These are phyloP conservation scores for Polypterus bichir DNA, from an alignment of 2,113 vertebrate genomes.

Conservation along the genomic window DNA sequence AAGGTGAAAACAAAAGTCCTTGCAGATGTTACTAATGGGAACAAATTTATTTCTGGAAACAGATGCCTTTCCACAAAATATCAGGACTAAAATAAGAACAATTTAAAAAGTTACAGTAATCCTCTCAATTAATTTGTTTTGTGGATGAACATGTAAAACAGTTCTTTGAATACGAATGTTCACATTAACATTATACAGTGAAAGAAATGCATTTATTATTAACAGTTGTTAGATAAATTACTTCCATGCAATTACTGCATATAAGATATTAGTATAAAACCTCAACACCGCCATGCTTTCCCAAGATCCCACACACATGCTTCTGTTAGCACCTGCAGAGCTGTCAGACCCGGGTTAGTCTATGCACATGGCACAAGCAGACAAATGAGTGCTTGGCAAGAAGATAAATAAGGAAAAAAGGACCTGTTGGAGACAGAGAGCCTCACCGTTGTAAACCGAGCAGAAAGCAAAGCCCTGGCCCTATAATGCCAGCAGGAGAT, in stretches of 20 bases:
- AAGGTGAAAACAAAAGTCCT: too few relatives aligned
- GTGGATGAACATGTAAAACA: too few relatives aligned
- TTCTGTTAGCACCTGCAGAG: slow-evolving; percentile 14
- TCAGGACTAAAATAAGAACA: too few relatives aligned
- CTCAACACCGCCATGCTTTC: background rate
- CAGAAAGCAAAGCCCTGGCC: slow-evolving; percentile 81
- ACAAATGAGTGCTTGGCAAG: slow-evolving; percentile 21
- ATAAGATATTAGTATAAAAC: too few relatives aligned
- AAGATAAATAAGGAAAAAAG: slow-evolving; percentile 28
- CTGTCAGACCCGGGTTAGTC: slow-evolving; percentile 18
- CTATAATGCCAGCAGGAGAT: slow-evolving; percentile 86
- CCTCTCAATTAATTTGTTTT: too few relatives aligned
- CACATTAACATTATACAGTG: too few relatives aligned
- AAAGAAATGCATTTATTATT: background rate
- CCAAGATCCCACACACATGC: slow-evolving; percentile 8
- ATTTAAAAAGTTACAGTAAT: too few relatives aligned
- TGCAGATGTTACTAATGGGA: too few relatives aligned
- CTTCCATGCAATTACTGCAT: background rate
- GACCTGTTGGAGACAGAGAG: slow-evolving; percentile 50
- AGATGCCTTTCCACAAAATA: too few relatives aligned
- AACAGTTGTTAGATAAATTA: background rate
- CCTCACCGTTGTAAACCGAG: slow-evolving; percentile 80
- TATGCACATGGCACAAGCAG: slow-evolving; percentile 5
- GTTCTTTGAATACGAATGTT: too few relatives aligned
- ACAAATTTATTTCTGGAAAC: too few relatives aligned